Evolutionary conservation across 2,113 vertebrate genomes (phyloP).

Genomic region (Chloropsis hardwickii): DNA sequence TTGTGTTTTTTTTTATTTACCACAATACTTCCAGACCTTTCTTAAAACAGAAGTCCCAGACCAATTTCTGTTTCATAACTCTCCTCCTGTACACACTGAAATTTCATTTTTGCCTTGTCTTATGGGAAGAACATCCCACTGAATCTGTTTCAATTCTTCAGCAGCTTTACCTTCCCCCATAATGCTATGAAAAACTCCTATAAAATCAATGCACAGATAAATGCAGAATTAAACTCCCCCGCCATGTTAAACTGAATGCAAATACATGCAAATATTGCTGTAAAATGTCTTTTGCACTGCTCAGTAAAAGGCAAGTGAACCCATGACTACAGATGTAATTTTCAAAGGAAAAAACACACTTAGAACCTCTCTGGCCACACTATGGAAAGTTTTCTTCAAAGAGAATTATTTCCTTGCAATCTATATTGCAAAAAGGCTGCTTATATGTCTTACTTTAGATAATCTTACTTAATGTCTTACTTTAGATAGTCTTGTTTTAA

Average conservation of each 20-base stretch:
- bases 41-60: not conserved
- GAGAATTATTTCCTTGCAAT: not conserved
- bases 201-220: not conserved
- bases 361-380: not conserved
- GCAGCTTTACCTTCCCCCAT: not conserved
- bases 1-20: not conserved
- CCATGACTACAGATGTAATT: not conserved
- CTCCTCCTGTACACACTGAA: not conserved
- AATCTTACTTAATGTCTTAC: too few relatives aligned
- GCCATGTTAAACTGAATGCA: not conserved
- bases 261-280: constrained; percentile 9
- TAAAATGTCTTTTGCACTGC: not conserved
- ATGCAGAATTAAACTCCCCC: not conserved
- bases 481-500: not conserved
- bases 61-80: not conserved
- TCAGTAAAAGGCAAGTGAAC: not conserved
- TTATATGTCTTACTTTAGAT: not conserved
- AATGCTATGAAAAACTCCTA: not conserved
- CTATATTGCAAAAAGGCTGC: not conserved
- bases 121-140: not conserved
- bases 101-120: not conserved
- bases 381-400: not conserved
- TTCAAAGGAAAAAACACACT: not conserved
- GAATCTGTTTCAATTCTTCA: not conserved
- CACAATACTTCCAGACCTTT: not conserved